Evolutionary conservation across 1,140 invertebrate species (phyloP), one percentile per base, ranked within the genome.

Genomic region (Plectrocnemia conspersa): DNA sequence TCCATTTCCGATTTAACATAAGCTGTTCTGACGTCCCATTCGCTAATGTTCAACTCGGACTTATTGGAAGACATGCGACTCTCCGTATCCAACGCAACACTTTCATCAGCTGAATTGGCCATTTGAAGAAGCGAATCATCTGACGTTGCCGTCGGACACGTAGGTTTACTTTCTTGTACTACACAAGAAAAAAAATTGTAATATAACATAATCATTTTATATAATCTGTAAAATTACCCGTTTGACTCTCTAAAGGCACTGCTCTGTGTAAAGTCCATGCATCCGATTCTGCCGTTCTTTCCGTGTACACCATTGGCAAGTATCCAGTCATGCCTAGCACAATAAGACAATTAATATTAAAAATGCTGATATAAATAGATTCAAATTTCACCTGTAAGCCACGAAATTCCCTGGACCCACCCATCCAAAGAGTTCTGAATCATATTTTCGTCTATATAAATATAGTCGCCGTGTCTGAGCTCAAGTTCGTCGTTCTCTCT

Each of bases 361-460:
- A 29, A 7, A 29, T n/a, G 27, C 27, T 29, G n/a, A 7, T 29
- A 9, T 7, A 44, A 21, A 47, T 47, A 5, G 7, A 33, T 4
- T 47, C 9, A 27, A 22, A 42, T 5, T 10, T 53, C 55, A 72
- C 71, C 72, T 7, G 90, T 93, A 15, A 91, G 71, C 89, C 89
- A 93, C 0, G 89, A 93, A 19, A 83, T 85, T 18, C 90, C 91
- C 65, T 86, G 82, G 1, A 88, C 86, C 91, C 91, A 94, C 25
- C 88, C 88, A 73, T 93, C 90, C 2, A 82, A 73, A 1, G 87
- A 86, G 36, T 72, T 81, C 16, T 80, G 79, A 44, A 88, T 74
- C 24, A 84, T 83, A 49, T 86, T 84, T 54, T 82, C 80, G 59
- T 82, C 82, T 32, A 93, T 77, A 68, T 90, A 91, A 54, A 95